Evolutionary conservation across 2,113 vertebrate genomes (phyloP).

Genomic region (Pelusios castaneus): DNA sequence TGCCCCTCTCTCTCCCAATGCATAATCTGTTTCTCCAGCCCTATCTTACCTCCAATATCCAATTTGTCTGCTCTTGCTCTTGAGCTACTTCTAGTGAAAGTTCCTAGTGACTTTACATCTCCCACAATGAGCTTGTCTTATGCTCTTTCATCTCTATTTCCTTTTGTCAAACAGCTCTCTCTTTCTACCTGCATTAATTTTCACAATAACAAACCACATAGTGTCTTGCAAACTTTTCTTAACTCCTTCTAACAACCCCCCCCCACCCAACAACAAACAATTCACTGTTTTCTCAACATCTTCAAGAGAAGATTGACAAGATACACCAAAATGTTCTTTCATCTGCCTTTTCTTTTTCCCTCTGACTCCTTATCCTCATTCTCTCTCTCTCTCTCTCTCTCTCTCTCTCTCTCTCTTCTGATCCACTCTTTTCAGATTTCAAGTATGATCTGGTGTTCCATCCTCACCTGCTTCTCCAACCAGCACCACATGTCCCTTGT

Average conservation of each 20-base stretch:
- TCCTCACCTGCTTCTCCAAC: background rate
- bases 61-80: background rate
- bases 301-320: background rate
- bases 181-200: background rate
- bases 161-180: background rate
- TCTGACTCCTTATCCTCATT: background rate
- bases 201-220: background rate
- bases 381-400: background rate
- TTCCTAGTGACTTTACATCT: background rate
- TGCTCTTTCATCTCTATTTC: background rate
- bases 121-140: background rate
- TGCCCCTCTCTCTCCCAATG: background rate
- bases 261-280: no score
- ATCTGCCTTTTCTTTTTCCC: background rate
- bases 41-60: background rate
- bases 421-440: background rate
- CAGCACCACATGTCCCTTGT: background rate
- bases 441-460: background rate
- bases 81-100: rapidly evolving
- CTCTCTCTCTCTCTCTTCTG: background rate
- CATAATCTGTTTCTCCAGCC: background rate
- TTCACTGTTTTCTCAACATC: background rate
- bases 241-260: background rate
- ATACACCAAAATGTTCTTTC: background rate
- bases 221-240: background rate